phyloP scores from a whole-genome alignment of 2,797 vertebrate genomes.

The Iguana delicatissima region DNA sequence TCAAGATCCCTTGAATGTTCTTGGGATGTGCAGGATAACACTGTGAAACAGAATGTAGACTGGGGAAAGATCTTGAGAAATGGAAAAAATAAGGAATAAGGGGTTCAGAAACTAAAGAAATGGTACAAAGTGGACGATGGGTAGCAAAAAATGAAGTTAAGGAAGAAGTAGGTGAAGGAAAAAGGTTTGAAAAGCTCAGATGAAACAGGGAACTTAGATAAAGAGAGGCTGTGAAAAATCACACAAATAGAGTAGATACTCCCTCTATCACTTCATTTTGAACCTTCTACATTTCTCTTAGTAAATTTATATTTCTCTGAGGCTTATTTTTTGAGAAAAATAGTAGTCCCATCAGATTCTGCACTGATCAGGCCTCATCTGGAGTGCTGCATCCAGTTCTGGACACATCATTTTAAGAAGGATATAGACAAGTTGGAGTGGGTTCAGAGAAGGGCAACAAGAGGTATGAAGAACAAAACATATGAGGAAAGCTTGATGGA shows the following conservation, averaged over 20 bases:
- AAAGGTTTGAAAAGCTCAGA: not conserved
- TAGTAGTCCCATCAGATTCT: too few species aligned
- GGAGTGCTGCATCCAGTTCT: too few species aligned
- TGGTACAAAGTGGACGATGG: not conserved
- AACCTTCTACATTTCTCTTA: conserved; percentile 28
- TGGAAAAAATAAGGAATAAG: not conserved
- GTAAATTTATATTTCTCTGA: conserved; percentile 32
- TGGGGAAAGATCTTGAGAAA: not conserved
- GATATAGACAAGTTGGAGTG: too few species aligned
- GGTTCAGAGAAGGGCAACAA: too few species aligned
- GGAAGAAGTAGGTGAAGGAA: not conserved
- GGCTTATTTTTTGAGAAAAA: too few species aligned
- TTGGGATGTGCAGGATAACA: not conserved
- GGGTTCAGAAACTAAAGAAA: not conserved
- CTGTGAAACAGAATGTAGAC: not conserved
- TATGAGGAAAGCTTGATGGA: too few species aligned
- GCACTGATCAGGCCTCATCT: too few species aligned
- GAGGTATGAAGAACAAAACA: too few species aligned
- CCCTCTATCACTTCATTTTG: conserved; percentile 17
- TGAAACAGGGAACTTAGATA: not conserved
- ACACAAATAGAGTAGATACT: conserved; percentile 10
- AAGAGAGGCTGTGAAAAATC: not conserved
- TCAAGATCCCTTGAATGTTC: not conserved
- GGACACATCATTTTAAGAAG: too few species aligned
- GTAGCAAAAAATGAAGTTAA: not conserved